These are phyloP conservation scores for Thysanoteuthis rhombus DNA, from an alignment of 2,888 invertebrate genomes.

Conservation along the genomic window DNA sequence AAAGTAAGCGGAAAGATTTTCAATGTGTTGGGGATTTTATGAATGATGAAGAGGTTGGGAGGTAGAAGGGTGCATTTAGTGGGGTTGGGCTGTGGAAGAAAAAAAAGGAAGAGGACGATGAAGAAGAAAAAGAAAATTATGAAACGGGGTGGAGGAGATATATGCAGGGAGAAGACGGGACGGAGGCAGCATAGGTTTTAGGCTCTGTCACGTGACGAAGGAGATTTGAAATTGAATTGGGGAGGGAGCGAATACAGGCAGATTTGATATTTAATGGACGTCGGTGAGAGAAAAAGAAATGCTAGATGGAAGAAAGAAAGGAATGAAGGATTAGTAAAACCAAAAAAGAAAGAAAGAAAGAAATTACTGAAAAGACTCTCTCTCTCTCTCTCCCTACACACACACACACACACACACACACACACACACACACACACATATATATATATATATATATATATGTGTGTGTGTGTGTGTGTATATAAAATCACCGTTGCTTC, in stretches of 20 bases:
- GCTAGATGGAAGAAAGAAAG: neutral
- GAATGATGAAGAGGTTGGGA: neutral
- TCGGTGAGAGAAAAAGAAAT: neutral
- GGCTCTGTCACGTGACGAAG: neutral
- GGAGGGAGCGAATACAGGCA: neutral
- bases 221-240: neutral
- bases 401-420: neutral
- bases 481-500: no score
- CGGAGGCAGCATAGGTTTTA: neutral
- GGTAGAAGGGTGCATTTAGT: neutral
- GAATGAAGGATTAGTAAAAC: neutral
- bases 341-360: neutral
- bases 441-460: neutral
- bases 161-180: neutral
- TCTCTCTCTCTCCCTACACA: no score
- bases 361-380: no score
- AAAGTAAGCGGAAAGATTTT: neutral
- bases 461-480: no score
- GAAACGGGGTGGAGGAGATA: no score
- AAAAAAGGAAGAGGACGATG: neutral
- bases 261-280: no score
- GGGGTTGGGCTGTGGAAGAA: neutral
- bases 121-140: neutral
- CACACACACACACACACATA: neutral
- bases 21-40: neutral